These are phyloP conservation scores for Amphimedon queenslandica DNA, from an alignment of 37 sponge, comb jelly and placozoan genomes.

Conservation along the genomic window DNA sequence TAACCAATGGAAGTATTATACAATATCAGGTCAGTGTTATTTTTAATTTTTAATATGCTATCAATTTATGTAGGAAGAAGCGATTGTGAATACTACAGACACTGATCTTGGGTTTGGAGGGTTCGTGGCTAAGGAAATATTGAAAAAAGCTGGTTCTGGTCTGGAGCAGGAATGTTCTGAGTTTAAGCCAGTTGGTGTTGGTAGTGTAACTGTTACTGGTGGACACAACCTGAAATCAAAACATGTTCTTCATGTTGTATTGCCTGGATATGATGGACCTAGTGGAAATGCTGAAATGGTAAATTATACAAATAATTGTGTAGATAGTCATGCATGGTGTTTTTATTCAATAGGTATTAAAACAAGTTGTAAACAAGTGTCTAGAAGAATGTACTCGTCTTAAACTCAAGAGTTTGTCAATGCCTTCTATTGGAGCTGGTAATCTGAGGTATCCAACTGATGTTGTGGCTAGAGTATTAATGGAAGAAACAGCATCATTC, in stretches of 20 bases:
- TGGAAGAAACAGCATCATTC: conserved; percentile 13
- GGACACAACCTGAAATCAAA: conserved; percentile 34
- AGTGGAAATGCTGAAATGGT: conserved; percentile 33
- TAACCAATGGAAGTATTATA: conserved; percentile 1
- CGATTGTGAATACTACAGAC: conserved; percentile 59
- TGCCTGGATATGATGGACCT: conserved; percentile 26
- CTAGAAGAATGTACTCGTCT: conserved; percentile 16
- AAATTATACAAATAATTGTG: no score
- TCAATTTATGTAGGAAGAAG: conserved; percentile 50
- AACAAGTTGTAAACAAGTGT: conserved; percentile 19
- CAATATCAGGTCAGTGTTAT: neutral
- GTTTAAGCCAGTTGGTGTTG: conserved; percentile 21
- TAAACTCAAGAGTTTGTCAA: conserved; percentile 28
- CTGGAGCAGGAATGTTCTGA: conserved; percentile 48
- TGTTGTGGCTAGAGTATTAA: conserved; percentile 24
- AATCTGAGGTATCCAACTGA: conserved; percentile 35
- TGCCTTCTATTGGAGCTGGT: conserved; percentile 71
- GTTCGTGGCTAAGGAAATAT: conserved; percentile 25
- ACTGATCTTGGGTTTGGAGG: conserved; percentile 29
- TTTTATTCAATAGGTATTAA: conserved; percentile 18
- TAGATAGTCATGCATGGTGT: no score
- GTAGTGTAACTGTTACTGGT: conserved; percentile 50
- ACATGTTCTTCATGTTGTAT: conserved; percentile 45
- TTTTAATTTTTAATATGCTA: neutral
- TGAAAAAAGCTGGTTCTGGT: conserved; percentile 42